A percentile compares a stretch with the other conserved stretches of the same genome.
phyloP scores from a whole-genome alignment of 1,140 invertebrate species.

The Cryptotermes secundus region DNA sequence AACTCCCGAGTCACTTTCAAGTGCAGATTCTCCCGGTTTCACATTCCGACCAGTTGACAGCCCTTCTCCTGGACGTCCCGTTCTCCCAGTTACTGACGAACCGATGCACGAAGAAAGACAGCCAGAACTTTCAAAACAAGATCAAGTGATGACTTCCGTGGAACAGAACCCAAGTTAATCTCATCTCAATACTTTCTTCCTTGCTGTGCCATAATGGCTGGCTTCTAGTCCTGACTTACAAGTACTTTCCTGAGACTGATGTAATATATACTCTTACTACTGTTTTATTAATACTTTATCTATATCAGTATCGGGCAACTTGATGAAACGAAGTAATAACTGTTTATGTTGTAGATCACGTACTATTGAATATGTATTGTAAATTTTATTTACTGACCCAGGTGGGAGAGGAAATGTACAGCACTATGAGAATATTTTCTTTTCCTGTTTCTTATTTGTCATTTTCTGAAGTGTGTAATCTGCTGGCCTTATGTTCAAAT shows the following conservation, averaged over 20 bases:
- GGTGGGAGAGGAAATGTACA: background rate
- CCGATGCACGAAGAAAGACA: constrained; percentile 30
- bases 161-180: constrained; percentile 22
- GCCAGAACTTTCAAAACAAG: constrained; percentile 21
- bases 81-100: constrained; percentile 16
- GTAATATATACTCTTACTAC: background rate
- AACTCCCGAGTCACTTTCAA: constrained; percentile 61
- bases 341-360: background rate
- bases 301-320: background rate
- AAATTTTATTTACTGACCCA: background rate
- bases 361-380: constrained; percentile 10
- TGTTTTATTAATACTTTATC: background rate
- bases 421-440: background rate
- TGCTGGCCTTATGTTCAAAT: too few species aligned
- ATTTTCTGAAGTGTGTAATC: too few species aligned
- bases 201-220: background rate
- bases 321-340: background rate
- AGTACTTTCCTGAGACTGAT: background rate
- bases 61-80: constrained; percentile 49
- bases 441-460: background rate
- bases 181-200: background rate
- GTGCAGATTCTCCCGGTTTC: constrained; percentile 57
- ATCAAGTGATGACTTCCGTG: constrained; percentile 20
- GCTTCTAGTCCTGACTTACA: background rate
- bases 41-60: constrained; percentile 55